These are phyloP conservation scores for Dipodomys stephensi DNA, from an alignment of 2,113 vertebrate genomes.

Conservation along the genomic window DNA sequence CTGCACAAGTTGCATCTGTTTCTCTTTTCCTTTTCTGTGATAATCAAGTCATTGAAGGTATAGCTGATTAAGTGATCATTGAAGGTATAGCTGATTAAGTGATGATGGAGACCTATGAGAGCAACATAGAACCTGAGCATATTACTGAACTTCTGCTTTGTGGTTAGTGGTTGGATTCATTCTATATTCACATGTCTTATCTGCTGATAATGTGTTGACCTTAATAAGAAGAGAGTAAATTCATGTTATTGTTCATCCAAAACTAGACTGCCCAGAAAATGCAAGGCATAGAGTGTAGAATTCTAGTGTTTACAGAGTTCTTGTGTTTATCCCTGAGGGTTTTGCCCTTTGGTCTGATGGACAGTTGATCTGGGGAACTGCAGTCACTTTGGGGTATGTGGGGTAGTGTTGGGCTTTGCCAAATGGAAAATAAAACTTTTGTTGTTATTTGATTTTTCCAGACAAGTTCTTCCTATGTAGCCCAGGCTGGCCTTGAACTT, in stretches of 20 bases:
- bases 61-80: slow-evolving; percentile 13
- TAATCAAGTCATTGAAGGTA: slow-evolving; percentile 1
- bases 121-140: neutral
- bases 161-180: slow-evolving; percentile 7
- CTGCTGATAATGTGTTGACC: neutral
- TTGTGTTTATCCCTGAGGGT: neutral
- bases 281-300: neutral
- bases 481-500: neutral
- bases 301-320: neutral
- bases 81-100: slow-evolving; percentile 8
- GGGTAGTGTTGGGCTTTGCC: neutral
- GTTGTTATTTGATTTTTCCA: neutral
- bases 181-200: slow-evolving; percentile 32
- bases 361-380: neutral
- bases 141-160: neutral
- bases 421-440: neutral
- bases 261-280: too few relatives aligned
- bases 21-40: neutral
- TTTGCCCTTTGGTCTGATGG: neutral
- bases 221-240: slow-evolving; percentile 23
- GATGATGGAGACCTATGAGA: neutral
- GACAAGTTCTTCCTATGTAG: neutral
- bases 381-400: fast-evolving
- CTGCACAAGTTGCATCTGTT: neutral
- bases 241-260: neutral